A percentile compares a stretch with the other conserved stretches of the same genome.
Evolutionary conservation across 2,888 invertebrate species (phyloP).

Genomic region (Nymphalis urticae): DNA sequence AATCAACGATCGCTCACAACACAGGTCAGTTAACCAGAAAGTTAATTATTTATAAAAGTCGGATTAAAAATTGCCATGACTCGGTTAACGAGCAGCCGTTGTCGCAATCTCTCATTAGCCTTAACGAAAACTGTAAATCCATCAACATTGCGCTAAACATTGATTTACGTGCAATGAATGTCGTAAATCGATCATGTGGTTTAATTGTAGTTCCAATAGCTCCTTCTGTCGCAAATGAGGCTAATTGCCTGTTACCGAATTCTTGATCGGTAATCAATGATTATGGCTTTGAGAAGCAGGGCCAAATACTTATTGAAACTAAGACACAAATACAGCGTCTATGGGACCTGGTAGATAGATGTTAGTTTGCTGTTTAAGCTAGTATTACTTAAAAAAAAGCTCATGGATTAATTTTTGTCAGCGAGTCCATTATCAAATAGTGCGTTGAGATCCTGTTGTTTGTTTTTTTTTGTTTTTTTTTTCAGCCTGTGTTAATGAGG

Average conservation of each 20-base stretch:
- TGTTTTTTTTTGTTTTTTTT: too few relatives aligned
- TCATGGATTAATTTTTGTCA: too few relatives aligned
- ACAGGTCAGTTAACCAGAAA: neutral
- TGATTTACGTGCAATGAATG: slow-evolving; percentile 60
- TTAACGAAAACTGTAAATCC: slow-evolving; percentile 41
- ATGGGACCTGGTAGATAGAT: too few relatives aligned
- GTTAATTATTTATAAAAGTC: neutral
- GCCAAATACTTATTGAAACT: too few relatives aligned
- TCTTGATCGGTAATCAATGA: slow-evolving; percentile 3
- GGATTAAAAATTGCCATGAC: neutral
- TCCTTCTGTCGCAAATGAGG: slow-evolving; percentile 52
- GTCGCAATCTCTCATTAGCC: slow-evolving; percentile 30
- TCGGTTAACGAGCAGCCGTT: slow-evolving; percentile 1
- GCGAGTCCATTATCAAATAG: too few relatives aligned
- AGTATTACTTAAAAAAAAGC: too few relatives aligned
- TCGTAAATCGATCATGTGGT: slow-evolving; percentile 56
- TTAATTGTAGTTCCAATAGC: slow-evolving; percentile 49
- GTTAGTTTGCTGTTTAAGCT: too few relatives aligned
- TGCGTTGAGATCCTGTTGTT: too few relatives aligned
- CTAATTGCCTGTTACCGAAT: slow-evolving; percentile 44
- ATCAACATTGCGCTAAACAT: slow-evolving; percentile 49
- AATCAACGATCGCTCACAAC: too few relatives aligned
- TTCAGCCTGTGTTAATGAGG: too few relatives aligned
- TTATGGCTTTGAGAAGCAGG: too few relatives aligned
- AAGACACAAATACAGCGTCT: too few relatives aligned